A percentile compares a stretch with the other conserved stretches of the same genome.
phyloP scores from a whole-genome alignment of 2,113 vertebrate genomes.

The Silurus glanis region DNA sequence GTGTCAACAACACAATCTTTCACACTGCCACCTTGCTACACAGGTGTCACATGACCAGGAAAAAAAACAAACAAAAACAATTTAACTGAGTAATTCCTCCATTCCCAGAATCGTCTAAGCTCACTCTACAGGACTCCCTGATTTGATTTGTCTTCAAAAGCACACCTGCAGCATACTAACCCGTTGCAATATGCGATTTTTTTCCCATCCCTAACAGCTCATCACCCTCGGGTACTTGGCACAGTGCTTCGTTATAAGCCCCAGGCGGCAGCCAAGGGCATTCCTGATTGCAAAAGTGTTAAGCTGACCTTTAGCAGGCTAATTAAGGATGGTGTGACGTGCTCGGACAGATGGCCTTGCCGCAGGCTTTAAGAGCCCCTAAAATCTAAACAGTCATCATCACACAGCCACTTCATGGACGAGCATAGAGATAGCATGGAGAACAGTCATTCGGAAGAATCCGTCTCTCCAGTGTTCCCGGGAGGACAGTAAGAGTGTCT shows the following conservation, averaged over 20 bases:
- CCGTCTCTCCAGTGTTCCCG: slow-evolving; percentile 1
- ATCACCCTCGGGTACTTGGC: slow-evolving; percentile 55
- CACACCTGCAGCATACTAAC: not conserved
- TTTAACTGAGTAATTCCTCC: not conserved
- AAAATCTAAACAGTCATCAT: slow-evolving; percentile 39
- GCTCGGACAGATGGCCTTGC: slow-evolving; percentile 43
- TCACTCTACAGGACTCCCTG: not conserved
- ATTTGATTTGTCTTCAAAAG: not conserved
- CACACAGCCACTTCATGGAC: slow-evolving; percentile 47
- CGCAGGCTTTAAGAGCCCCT: slow-evolving; percentile 37
- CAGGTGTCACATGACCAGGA: no score
- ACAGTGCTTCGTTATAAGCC: slow-evolving; percentile 48
- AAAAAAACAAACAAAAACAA: not conserved
- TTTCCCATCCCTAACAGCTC: not conserved
- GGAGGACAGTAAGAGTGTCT: slow-evolving; percentile 15
- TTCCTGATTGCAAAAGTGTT: slow-evolving; percentile 61
- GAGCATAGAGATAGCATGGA: slow-evolving; percentile 40
- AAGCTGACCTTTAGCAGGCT: slow-evolving; percentile 70
- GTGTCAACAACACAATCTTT: not conserved
- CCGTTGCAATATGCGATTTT: not conserved
- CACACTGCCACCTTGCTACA: slow-evolving; percentile 8
- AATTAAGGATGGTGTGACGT: slow-evolving; percentile 59
- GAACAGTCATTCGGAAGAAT: slow-evolving; percentile 24
- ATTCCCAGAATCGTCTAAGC: slow-evolving; percentile 4
- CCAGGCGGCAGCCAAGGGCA: slow-evolving; percentile 49